Base-by-base conservation (phyloP, 1,140 invertebrate species). In the Cydia amplana region DNA sequence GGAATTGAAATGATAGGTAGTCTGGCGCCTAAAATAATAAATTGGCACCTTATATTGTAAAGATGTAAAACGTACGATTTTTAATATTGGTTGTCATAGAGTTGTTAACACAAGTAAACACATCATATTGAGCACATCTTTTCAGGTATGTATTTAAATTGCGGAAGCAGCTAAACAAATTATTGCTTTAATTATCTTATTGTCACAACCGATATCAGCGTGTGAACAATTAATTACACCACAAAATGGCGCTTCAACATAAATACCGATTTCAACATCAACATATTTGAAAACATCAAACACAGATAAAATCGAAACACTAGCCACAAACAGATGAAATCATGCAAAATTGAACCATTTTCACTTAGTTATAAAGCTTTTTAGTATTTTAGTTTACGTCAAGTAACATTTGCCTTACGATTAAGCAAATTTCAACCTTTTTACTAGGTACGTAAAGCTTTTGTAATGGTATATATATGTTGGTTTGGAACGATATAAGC, bases 211-310 rank as follows among this genome's bases (percentile, higher is more conserved):
- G 49, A 18, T 60, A 60, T 60, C 18, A 12, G 49, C n/a, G 55
- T 55, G n/a, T 20, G 2, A 20, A 23, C 9, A 23, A 23, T 60
- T 60, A 60, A 60, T 60, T 23, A 60, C 55, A 60, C 18, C 55
- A 60, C 55, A 60, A 23, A 60, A 51, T 51, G n/a, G 16, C 7
- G 55, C 20, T 23, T 60, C 10, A 60, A 60, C 55, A 23, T 60
- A 60, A 60, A 9, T 23, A 23, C 55, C 7, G 9, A 60, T 60
- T 12, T 23, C 36, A 40, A 18, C n/a, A 18, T 23, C 55, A 60
- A 60, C n/a, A 51, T 51, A 51, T 51, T 51, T 23, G 55, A 60
- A 23, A 60, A 55, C 51, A 60, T 60, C 55, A 60, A 60, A 60
- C 20, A 60, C 20, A 60, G 20, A 60, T 60, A 60, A 20, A 20